Conservation (phyloP, 1,140 invertebrate genomes). For the Rhyzopertha dominica region DNA sequence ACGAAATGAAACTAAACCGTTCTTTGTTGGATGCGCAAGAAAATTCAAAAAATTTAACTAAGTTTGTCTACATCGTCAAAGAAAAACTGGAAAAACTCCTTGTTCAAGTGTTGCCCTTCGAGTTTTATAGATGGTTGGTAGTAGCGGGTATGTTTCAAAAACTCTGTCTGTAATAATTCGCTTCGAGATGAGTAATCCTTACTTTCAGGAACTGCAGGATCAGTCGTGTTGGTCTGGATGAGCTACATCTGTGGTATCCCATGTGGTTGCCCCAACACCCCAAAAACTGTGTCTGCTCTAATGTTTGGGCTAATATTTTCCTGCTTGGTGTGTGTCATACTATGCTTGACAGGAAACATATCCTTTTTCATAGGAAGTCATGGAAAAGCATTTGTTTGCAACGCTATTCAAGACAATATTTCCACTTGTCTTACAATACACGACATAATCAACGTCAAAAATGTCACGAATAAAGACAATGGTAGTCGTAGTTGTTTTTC, state of each 20-base stretch:
- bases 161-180: neutral
- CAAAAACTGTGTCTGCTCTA: constrained; percentile 52
- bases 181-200: constrained; percentile 4
- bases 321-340: constrained; percentile 45
- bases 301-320: constrained; percentile 48
- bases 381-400: constrained; percentile 55
- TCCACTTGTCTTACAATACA: too few species aligned
- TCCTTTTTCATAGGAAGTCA: constrained; percentile 50
- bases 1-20: too few species aligned
- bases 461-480: too few species aligned
- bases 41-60: too few species aligned
- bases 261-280: constrained; percentile 51
- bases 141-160: neutral
- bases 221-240: constrained; percentile 48
- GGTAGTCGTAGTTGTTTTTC: too few species aligned
- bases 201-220: constrained; percentile 43
- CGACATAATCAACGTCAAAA: too few species aligned
- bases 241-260: constrained; percentile 48
- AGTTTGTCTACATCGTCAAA: neutral
- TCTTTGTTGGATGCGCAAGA: too few species aligned
- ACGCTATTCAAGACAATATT: too few species aligned
- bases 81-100: neutral
- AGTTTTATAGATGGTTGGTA: neutral
- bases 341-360: constrained; percentile 48
- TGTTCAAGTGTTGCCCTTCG: neutral